These are phyloP conservation scores for Percopsis omiscomaycus DNA, from an alignment of 2,797 vertebrate genomes.

Conservation along the genomic window DNA sequence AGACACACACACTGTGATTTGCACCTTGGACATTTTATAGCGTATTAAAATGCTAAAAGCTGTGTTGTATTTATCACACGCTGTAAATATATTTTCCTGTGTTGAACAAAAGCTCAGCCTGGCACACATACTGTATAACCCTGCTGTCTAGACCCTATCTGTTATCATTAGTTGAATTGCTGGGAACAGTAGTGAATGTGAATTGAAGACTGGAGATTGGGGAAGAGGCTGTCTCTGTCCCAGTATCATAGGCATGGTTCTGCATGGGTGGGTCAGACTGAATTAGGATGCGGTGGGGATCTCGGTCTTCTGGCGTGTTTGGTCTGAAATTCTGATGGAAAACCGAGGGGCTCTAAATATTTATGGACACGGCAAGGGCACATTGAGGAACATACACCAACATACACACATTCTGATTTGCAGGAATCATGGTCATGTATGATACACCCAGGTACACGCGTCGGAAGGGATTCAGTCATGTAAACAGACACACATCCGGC, in stretches of 20 bases:
- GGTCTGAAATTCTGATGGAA: conserved; percentile 74
- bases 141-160: conserved; percentile 60
- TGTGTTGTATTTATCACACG: too few relatives aligned
- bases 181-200: conserved; percentile 62
- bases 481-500: too few relatives aligned
- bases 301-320: conserved; percentile 57
- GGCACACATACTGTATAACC: conserved; percentile 39
- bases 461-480: too few relatives aligned
- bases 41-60: too few relatives aligned
- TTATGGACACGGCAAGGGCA: conserved; percentile 59
- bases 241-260: conserved; percentile 76
- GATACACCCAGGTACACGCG: too few relatives aligned
- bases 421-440: too few relatives aligned
- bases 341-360: conserved; percentile 63
- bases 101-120: conserved; percentile 52
- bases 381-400: conserved; percentile 32
- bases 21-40: background rate
- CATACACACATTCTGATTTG: conserved; percentile 2
- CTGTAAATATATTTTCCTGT: too few relatives aligned
- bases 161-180: conserved; percentile 77
- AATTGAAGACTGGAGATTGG: conserved; percentile 69
- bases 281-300: conserved; percentile 75
- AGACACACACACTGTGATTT: background rate
- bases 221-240: conserved; percentile 60
- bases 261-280: conserved; percentile 73